These are phyloP conservation scores for Tachypleus tridentatus DNA, from an alignment of 1,140 invertebrate genomes.

Conservation along the genomic window DNA sequence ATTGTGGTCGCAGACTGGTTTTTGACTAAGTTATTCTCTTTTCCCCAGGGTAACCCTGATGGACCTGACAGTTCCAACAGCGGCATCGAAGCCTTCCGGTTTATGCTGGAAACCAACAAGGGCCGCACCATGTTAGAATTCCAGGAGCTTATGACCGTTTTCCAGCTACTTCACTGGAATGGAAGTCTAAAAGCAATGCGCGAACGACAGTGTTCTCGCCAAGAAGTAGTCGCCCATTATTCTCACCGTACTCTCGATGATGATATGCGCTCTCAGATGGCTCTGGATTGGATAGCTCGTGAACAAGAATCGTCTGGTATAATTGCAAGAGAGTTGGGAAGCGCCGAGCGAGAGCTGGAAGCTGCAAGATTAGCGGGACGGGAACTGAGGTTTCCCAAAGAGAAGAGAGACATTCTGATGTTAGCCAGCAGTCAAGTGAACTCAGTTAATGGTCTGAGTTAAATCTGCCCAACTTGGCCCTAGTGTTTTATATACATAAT, in stretches of 20 bases:
- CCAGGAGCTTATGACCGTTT: slow-evolving; percentile 92
- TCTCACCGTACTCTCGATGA: slow-evolving; percentile 76
- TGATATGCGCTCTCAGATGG: slow-evolving; percentile 92
- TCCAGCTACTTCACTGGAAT: slow-evolving; percentile 91
- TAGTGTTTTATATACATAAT: background rate
- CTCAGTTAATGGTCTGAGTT: slow-evolving; percentile 15
- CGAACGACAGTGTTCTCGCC: slow-evolving; percentile 86
- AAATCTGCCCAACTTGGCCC: background rate
- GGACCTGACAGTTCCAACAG: slow-evolving; percentile 42
- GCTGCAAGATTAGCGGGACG: slow-evolving; percentile 75
- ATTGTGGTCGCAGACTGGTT: too few species aligned
- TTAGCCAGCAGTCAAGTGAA: slow-evolving; percentile 63
- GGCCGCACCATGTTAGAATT: slow-evolving; percentile 91
- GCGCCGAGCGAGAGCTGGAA: slow-evolving; percentile 75
- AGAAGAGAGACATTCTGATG: slow-evolving; percentile 88
- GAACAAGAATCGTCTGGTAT: slow-evolving; percentile 70
- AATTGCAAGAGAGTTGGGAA: slow-evolving; percentile 61
- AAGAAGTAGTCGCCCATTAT: slow-evolving; percentile 89
- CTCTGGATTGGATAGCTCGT: slow-evolving; percentile 84
- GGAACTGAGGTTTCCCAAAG: slow-evolving; percentile 84
- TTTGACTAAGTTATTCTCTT: too few species aligned
- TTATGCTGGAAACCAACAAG: slow-evolving; percentile 87
- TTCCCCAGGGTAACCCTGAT: slow-evolving; percentile 30
- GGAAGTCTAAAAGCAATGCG: slow-evolving; percentile 74
- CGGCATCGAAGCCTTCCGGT: slow-evolving; percentile 84